These are phyloP conservation scores for Rutpela maculata DNA, from an alignment of 2,888 invertebrate genomes.

Conservation along the genomic window DNA sequence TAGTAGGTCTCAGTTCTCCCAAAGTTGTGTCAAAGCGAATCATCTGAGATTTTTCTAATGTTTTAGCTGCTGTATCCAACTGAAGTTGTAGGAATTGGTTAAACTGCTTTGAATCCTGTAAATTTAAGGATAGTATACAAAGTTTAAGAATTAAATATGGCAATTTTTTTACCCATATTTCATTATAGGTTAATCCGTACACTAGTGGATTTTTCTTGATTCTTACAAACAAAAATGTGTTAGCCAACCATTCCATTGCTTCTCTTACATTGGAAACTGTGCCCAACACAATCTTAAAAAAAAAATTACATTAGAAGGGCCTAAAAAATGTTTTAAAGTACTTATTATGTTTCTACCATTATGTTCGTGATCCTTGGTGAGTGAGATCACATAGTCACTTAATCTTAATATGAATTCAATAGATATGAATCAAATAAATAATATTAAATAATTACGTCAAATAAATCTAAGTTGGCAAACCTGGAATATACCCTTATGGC, in stretches of 20 bases:
- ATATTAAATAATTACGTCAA: too few species aligned
- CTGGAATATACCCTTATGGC: too few species aligned
- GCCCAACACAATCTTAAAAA: slow-evolving; percentile 88
- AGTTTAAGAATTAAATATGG: slow-evolving; percentile 22
- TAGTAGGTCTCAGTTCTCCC: slow-evolving; percentile 87
- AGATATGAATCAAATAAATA: too few species aligned
- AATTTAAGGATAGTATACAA: slow-evolving; percentile 26
- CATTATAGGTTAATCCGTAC: slow-evolving; percentile 81
- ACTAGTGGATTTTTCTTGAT: slow-evolving; percentile 93
- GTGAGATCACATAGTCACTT: too few species aligned
- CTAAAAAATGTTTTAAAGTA: background rate
- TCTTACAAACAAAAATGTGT: slow-evolving; percentile 96
- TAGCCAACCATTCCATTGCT: slow-evolving; percentile 98
- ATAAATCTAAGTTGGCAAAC: too few species aligned
- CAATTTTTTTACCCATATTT: slow-evolving; percentile 77
- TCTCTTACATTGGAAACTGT: slow-evolving; percentile 97
- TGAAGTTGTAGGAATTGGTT: slow-evolving; percentile 86
- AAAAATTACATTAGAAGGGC: background rate
- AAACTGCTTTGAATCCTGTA: slow-evolving; percentile 84
- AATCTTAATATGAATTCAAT: too few species aligned
- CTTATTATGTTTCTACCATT: background rate
- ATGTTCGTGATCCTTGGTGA: too few species aligned
- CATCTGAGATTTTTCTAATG: slow-evolving; percentile 95
- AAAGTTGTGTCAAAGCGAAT: slow-evolving; percentile 91
- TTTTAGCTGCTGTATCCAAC: slow-evolving; percentile 87